Evolutionary conservation across 2,113 vertebrate species (phyloP).

Genomic region (Murina feae): DNA sequence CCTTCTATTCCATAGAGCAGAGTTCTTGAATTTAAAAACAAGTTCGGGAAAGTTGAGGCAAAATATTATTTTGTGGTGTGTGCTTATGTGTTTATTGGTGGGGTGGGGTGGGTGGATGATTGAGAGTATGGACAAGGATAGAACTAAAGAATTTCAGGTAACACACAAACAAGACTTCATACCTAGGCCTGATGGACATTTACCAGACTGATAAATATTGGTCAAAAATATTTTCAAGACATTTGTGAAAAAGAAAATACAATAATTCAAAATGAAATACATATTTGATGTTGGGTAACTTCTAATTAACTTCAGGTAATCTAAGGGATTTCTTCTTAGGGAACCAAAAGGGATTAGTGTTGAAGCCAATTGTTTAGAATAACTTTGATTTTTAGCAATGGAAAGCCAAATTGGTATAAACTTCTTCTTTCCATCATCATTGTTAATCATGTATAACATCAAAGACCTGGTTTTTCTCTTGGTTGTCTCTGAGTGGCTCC

Average conservation of each 20-base stretch:
- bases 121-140: neutral
- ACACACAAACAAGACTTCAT: neutral
- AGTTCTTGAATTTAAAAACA: constrained; percentile 29
- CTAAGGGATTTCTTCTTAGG: neutral
- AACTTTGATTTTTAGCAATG: constrained; percentile 19
- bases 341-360: neutral
- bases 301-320: neutral
- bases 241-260: constrained; percentile 18
- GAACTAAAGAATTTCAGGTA: neutral
- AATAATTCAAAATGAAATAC: neutral
- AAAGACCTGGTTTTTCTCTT: neutral
- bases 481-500: neutral
- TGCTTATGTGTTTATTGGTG: neutral
- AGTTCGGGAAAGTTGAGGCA: neutral
- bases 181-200: neutral
- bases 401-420: neutral
- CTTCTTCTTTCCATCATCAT: neutral
- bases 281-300: constrained; percentile 9
- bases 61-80: neutral
- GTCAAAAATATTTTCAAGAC: constrained; percentile 2
- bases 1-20: neutral
- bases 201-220: neutral
- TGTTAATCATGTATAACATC: neutral
- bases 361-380: neutral
- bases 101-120: neutral